Evolutionary conservation across 2,888 invertebrate genomes (phyloP), one percentile per base, ranked within the genome.

Genomic region (Polyploca ridens): DNA sequence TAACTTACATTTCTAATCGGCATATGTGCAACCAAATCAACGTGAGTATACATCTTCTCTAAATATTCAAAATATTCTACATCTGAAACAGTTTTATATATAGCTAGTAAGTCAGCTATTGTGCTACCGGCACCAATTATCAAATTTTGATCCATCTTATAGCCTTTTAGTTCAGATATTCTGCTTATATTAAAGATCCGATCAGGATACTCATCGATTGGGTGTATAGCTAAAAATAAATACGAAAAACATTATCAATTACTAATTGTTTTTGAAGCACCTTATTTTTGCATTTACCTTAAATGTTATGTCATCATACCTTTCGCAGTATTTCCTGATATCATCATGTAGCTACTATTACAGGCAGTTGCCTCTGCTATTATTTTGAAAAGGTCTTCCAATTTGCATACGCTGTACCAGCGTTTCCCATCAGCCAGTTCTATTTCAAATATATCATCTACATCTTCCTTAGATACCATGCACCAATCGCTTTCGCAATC

Each of bases 241-340:
- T n/a, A 2, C 6, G 7, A 19, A 54, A 13, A 54, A 54, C 6
- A 8, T 54, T 19, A 54, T 49, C 16, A 49, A 16, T 14, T 46
- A 44, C 19, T 16, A 6, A 14, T 62, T 8, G 33, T 8, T 7
- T 11, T 41, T 16, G 35, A 35, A 35, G 35, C 35, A 35, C 8
- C 44, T 58, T 46, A 49, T 57, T 2, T 27, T 27, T 27, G 27
- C 1, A 58, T 35, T 14, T 33, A 70, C 19, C 5, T 63, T 46
- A 46, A 14, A 6, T 6, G n/a, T n/a, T n/a, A 46, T 1, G 14
- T 19, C 27, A 35, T 13, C n/a, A 63, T 86, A 96, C 97, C 97
- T 86, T 95, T 95, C 35, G 95, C 96, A 10, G 96, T 97, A 81
- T 96, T 97, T 16, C 97, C 97, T 62, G 95, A 96, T 1, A 97